Base-by-base conservation (phyloP, 2,797 vertebrate species). In the Champsocephalus gunnari region DNA sequence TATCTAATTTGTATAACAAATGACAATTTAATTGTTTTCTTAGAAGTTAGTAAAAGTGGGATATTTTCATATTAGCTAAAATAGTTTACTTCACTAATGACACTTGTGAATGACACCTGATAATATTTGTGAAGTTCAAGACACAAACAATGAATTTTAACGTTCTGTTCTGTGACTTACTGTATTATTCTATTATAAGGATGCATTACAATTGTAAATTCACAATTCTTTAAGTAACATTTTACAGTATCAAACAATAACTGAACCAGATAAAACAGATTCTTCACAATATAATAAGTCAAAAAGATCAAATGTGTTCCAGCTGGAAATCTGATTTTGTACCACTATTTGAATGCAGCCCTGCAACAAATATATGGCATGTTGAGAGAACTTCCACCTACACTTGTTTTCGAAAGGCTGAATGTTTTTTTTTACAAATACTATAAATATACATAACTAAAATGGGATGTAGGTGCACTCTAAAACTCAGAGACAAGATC, bases 1-100 rank as follows among this genome's bases (percentile, higher is more conserved):
- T 43, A 58, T 50, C 54, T 58, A 45, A 58, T 59, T 66, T 71
- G 49, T 77, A 60, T 13, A 63, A 54, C 12, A 55, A 24, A 56
- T 70, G 62, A 57, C 24, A 56, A 62, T 62, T 61, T 12, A 70
- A 24, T 28, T 9, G 13, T 62, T 59, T 65, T 34, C 16, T 72
- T 76, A 54, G 2, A 62, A n/a, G 10, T 32, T 32, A 45, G 13
- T 45, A 11, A 4, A 32, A 34, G 21, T 19, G 34, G 17, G 57
- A 72, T 34, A 70, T 77, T 71, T 80, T 75, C 3, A 72, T 34
- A 67, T 70, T 43, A 44, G 14, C 53, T 34, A 14, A 53, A 66
- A 68, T 53, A 73, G 71, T 79, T 80, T 12, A 57, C 24, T 68
- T 73, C 67, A 87, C 66, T 64, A 66, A 13, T 48, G 76, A 88